Evolutionary conservation across 2,113 vertebrate genomes (phyloP), one percentile per base, ranked within the genome.

Genomic region (Microtus oregoni): DNA sequence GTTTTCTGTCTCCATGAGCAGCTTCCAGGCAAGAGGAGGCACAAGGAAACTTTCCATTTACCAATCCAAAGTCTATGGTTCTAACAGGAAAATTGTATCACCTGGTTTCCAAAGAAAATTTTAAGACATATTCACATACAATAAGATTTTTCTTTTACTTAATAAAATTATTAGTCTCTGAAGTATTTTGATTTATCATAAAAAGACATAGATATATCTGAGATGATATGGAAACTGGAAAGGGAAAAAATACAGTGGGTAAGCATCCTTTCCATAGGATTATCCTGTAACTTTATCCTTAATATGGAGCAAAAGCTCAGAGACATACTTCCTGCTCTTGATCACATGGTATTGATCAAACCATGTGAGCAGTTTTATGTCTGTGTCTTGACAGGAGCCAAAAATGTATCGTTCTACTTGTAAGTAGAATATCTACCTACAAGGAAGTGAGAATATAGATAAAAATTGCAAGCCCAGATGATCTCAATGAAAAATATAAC

Each of bases 61-160:
- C 20, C 22, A 44, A 97, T 35, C 7, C 41, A 94, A 47, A 83
- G 2, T 75, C 75, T 91, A 75, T 70, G 58, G 70, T 7, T 90
- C 19, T 77, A 7, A 44, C 15, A 82, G 7, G 26, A 93, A 96
- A 97, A 95, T 82, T 20, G 0, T 22, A 96, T 76, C 22, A 19
- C 3, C 65, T 2, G 14, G 12, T 97, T 96, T 96, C 50, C 28
- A 96, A 96, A 50, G 1, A 70, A 85, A 92, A 72, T 97, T 11
- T 10, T 10, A 2, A 58, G 96, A 91, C 5, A 50, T 77, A 92
- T 91, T 93, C 75, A 55, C 38, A 95, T 97, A 82, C 19, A 47
- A 7, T 38, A 47, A 73, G 6, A 2, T 67, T 94, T 94, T 65
- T 3, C n/a, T 61, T 17, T 95, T 92, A 22, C 7, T 91, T 77